These are phyloP conservation scores for Aphis craccivora DNA, from an alignment of 1,140 invertebrate genomes.

Conservation along the genomic window DNA sequence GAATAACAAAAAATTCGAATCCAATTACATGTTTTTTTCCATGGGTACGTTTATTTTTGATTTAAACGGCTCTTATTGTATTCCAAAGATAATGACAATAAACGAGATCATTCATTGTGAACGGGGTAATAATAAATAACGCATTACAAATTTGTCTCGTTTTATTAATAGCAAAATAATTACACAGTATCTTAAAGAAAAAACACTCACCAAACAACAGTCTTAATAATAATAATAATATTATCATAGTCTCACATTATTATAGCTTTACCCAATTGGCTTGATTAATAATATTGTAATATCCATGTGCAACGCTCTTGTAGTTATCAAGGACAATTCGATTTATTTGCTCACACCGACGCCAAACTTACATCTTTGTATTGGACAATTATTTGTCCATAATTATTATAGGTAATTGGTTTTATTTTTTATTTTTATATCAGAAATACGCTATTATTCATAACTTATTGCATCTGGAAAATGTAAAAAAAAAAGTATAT, in stretches of 20 bases:
- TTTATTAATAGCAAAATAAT: constrained; percentile 5
- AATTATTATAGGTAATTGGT: too few species aligned
- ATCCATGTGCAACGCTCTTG: not conserved
- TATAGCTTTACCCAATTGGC: not conserved
- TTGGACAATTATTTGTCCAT: not conserved
- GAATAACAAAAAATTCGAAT: not conserved
- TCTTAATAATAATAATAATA: not conserved
- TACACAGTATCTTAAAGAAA: not conserved
- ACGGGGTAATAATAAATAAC: not conserved
- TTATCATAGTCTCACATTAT: too few species aligned
- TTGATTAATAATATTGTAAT: constrained; percentile 1
- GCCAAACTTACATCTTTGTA: not conserved
- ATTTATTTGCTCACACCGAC: not conserved
- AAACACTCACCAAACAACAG: not conserved
- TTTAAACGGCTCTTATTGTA: not conserved
- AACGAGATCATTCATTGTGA: not conserved
- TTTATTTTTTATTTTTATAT: not conserved
- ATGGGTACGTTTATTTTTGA: not conserved
- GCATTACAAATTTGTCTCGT: constrained; percentile 3
- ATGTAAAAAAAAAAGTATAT: not conserved
- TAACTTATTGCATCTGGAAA: not conserved
- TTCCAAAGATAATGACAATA: not conserved
- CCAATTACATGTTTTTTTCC: not conserved
- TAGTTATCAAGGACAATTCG: not conserved
- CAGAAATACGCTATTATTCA: not conserved